Percentiles rank a stretch among this genome's conserved stretches.
phyloP scores from a whole-genome alignment of 2,888 invertebrate genomes.

The Acronicta alni region DNA sequence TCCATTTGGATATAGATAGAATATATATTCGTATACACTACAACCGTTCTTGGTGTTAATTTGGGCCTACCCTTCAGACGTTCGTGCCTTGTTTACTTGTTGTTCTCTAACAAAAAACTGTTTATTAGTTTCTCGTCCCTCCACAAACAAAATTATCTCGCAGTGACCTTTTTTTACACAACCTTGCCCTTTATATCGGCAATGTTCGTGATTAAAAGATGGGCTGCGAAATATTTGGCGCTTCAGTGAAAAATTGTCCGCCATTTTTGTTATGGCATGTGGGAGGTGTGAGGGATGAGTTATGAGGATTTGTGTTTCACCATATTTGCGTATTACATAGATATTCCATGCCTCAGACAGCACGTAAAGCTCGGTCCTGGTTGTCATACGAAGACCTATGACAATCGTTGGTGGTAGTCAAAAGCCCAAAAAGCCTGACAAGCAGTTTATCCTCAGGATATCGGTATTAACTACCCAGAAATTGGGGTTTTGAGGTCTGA shows the following conservation, averaged over 20 bases:
- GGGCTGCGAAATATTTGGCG: slow-evolving; percentile 21
- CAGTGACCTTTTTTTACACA: slow-evolving; percentile 15
- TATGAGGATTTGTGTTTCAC: slow-evolving; percentile 1
- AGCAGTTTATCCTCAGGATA: too few species aligned
- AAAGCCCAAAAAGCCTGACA: too few species aligned
- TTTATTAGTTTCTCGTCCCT: slow-evolving; percentile 4
- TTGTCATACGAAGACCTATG: too few species aligned
- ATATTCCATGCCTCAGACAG: too few species aligned
- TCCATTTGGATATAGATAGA: too few species aligned
- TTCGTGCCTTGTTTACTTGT: not conserved
- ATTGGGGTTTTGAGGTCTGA: too few species aligned
- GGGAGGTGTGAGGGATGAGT: slow-evolving; percentile 14
- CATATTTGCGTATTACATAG: not conserved
- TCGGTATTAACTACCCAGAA: too few species aligned
- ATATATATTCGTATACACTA: too few species aligned
- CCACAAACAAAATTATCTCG: slow-evolving; percentile 3
- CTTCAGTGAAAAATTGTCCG: slow-evolving; percentile 24
- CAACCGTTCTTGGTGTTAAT: not conserved
- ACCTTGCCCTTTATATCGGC: slow-evolving; percentile 41
- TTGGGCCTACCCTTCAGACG: not conserved
- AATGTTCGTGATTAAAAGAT: slow-evolving; percentile 20
- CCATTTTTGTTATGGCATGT: slow-evolving; percentile 25
- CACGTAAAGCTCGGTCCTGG: too few species aligned
- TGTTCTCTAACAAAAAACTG: not conserved
- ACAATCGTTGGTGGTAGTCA: too few species aligned